Evolutionary conservation across 1,140 invertebrate genomes (phyloP).

Genomic region (Heliconius hermathena): DNA sequence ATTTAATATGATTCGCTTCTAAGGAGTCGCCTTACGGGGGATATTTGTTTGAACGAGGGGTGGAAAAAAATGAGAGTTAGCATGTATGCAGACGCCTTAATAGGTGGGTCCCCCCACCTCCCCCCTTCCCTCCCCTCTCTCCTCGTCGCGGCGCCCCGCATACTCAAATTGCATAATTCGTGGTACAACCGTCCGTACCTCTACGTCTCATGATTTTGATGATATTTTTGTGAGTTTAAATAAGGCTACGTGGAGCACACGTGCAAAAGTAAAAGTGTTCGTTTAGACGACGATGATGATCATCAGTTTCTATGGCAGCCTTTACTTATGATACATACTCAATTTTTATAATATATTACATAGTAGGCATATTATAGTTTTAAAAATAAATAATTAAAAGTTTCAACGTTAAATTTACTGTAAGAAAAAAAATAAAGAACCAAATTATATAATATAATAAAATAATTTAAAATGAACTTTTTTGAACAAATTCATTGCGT

Average conservation of each 20-base stretch:
- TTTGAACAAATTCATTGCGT: neutral
- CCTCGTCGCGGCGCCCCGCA: slow-evolving; percentile 38
- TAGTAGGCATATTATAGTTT: neutral
- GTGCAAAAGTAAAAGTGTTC: neutral
- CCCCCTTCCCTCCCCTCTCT: neutral
- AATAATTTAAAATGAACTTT: neutral
- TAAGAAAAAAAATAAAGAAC: neutral
- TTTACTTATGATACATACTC: too few relatives aligned
- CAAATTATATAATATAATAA: neutral
- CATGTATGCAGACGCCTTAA: slow-evolving; percentile 65
- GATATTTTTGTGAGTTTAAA: neutral
- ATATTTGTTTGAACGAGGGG: slow-evolving; percentile 52
- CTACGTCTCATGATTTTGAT: neutral
- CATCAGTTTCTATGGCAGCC: neutral
- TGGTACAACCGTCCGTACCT: neutral
- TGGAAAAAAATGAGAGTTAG: slow-evolving; percentile 62
- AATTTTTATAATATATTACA: neutral
- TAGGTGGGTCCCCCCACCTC: slow-evolving; percentile 35
- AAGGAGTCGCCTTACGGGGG: slow-evolving; percentile 48
- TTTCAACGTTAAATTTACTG: too few relatives aligned
- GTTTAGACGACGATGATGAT: neutral
- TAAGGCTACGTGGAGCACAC: neutral
- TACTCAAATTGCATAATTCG: slow-evolving; percentile 77
- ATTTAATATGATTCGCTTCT: slow-evolving; percentile 68
- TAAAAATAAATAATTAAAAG: neutral